Conservation (phyloP, 2,888 invertebrate genomes). For the Melipona bicolor region DNA sequence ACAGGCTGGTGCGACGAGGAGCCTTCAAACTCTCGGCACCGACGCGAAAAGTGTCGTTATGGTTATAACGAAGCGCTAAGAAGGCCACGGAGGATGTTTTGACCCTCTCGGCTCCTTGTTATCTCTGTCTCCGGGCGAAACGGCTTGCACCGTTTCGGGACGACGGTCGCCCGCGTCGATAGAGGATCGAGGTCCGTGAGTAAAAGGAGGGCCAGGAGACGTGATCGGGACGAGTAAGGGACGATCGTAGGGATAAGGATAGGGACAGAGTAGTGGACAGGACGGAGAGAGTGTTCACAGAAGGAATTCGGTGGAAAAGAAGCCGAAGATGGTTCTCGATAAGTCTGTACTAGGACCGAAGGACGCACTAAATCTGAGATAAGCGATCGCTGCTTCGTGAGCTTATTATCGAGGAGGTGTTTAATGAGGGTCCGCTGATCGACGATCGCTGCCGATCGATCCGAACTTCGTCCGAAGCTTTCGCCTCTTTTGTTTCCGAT, state of each 20-base stretch:
- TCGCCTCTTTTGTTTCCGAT: neutral
- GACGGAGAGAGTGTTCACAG: conserved; percentile 23
- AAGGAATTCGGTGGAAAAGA: conserved; percentile 52
- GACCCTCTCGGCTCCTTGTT: conserved; percentile 77
- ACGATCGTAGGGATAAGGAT: neutral
- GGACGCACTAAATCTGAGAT: conserved; percentile 73
- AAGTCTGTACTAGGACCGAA: conserved; percentile 55
- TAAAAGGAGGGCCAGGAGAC: conserved; percentile 34
- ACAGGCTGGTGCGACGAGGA: conserved; percentile 24
- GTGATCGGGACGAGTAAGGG: conserved; percentile 43
- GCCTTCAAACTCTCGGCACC: conserved; percentile 45
- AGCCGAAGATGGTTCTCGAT: conserved; percentile 59
- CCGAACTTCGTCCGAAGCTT: neutral
- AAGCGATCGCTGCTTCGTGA: conserved; percentile 76
- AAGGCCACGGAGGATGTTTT: conserved; percentile 72
- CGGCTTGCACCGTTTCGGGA: conserved; percentile 16
- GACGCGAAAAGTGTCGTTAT: conserved; percentile 72
- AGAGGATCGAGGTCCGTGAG: conserved; percentile 29
- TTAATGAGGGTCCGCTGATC: conserved; percentile 80
- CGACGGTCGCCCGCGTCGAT: conserved; percentile 12
- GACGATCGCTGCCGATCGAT: conserved; percentile 67
- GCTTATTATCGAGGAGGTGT: conserved; percentile 76
- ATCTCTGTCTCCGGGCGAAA: conserved; percentile 73
- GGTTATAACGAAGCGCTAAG: conserved; percentile 77
- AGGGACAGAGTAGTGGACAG: neutral